Conservation (phyloP, 2,797 vertebrate species). For the Hemibagrus guttatus region DNA sequence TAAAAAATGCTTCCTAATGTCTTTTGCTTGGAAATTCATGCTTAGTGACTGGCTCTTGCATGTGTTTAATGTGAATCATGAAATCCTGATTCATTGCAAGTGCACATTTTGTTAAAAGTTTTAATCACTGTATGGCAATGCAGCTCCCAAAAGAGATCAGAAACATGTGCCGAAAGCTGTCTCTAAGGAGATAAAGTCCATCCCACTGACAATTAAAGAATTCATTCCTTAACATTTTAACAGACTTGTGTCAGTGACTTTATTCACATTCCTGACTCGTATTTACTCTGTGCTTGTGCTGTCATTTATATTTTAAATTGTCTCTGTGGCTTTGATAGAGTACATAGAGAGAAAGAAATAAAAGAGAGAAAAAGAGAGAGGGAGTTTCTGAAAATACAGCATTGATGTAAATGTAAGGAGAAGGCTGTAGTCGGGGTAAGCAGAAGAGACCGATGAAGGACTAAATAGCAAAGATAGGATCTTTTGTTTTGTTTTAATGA, state of each 20-base stretch:
- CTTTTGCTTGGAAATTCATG: not conserved
- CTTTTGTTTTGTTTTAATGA: slow-evolving; percentile 65
- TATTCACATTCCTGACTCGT: slow-evolving; percentile 7
- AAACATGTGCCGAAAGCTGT: slow-evolving; percentile 46
- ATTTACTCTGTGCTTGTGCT: not conserved
- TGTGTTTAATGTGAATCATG: not conserved
- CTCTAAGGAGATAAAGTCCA: slow-evolving; percentile 11
- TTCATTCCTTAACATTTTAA: not conserved
- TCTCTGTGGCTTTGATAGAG: slow-evolving; percentile 1
- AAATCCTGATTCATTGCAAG: not conserved
- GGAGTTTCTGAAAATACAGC: slow-evolving; percentile 48
- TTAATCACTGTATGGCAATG: slow-evolving; percentile 41
- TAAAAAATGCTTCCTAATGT: not conserved
- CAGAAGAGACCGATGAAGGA: slow-evolving; percentile 44
- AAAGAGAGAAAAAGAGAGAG: slow-evolving; percentile 29
- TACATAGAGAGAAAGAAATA: not conserved
- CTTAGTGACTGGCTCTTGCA: not conserved
- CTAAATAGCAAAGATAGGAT: slow-evolving; percentile 39
- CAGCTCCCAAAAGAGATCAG: slow-evolving; percentile 49
- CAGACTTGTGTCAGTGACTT: slow-evolving; percentile 34
- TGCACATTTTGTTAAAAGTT: slow-evolving; percentile 25
- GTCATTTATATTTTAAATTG: slow-evolving; percentile 51
- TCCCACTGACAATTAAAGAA: not conserved
- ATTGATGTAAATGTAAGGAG: slow-evolving; percentile 63
- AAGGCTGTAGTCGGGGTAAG: slow-evolving; percentile 50